Base-by-base conservation (phyloP, 2,797 vertebrate genomes). In the Cyclopterus lumpus region DNA sequence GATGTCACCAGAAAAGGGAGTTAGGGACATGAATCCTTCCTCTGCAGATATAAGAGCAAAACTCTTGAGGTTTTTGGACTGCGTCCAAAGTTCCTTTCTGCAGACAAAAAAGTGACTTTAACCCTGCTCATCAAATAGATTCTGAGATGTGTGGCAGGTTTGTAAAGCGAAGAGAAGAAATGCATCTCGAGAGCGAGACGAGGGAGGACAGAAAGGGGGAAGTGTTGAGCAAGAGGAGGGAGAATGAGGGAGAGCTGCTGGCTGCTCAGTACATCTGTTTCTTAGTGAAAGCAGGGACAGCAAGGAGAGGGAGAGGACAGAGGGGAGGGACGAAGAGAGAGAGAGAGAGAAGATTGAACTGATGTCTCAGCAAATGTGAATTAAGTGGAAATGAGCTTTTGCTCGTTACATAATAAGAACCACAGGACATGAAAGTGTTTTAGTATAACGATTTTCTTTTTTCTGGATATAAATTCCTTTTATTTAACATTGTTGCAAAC, bases 261-360 rank as follows among this genome's bases (percentile, higher is more conserved):
- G 82, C 80, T 78, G 83, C 84, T 87, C 86, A 66, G 79, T 83
- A 82, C 93, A 93, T 93, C 91, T 92, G 92, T 88, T 92, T 92
- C 81, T 93, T 91, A 93, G 93, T 92, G 89, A 86, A 91, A 84
- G 80, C 83, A 79, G 81, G 74, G 80, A 67, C 77, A 64, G 67
- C 54, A 54, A 65, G 54, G 22, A 54, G 42, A 54, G 22, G 49
- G 44, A 40, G 80, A 44, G 67, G 36, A 75, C 61, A 42, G 44
- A 44, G 62, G 71, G 64, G 72, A 80, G 65, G 15, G 71, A 28
- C 16, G 59, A 65, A 30, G 62, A 59, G 66, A 46, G 68, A 62
- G 48, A 49, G 67, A 63, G 55, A 53, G 40, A 51, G 70, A 64
- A 81, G 77, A 80, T 30, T 61, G 40, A 88, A 86, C 26, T 74